A percentile compares a stretch with the other conserved stretches of the same genome.
phyloP scores from a whole-genome alignment of 2,797 vertebrate genomes.

The Antennarius maculatus region DNA sequence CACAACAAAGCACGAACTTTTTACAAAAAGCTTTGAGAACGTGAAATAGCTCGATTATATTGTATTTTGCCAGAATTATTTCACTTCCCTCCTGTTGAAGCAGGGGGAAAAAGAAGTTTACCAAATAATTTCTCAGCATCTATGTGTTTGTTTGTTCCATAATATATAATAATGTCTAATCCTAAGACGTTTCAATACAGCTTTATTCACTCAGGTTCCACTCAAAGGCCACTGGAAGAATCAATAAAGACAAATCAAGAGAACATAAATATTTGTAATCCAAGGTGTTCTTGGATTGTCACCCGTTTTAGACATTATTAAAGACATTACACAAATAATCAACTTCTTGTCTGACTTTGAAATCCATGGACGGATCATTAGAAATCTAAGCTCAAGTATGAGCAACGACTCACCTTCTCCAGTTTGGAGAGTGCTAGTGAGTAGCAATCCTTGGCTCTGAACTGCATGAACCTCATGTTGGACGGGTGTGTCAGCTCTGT shows the following conservation, averaged over 20 bases:
- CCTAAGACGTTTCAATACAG: neutral
- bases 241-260: neutral
- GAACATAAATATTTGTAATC: neutral
- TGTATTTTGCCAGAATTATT: neutral
- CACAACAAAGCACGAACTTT: neutral
- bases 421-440: constrained; percentile 95
- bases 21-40: neutral
- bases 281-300: neutral
- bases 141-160: too few species aligned
- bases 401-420: constrained; percentile 87
- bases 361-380: neutral
- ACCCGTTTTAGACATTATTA: too few species aligned
- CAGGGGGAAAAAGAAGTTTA: neutral
- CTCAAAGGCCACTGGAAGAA: neutral
- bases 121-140: too few species aligned
- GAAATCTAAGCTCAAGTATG: neutral
- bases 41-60: neutral
- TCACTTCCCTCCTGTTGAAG: neutral
- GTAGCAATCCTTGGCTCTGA: constrained; percentile 98
- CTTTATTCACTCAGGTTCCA: too few species aligned
- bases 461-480: constrained; percentile 99
- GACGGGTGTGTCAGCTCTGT: constrained; percentile 97
- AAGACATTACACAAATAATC: too few species aligned
- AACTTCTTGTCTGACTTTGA: neutral
- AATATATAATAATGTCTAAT: neutral